Percentiles rank a stretch among this genome's conserved stretches.
These are phyloP conservation scores for Pelmatolapia mariae DNA, from an alignment of 2,113 vertebrate genomes.

Conservation along the genomic window DNA sequence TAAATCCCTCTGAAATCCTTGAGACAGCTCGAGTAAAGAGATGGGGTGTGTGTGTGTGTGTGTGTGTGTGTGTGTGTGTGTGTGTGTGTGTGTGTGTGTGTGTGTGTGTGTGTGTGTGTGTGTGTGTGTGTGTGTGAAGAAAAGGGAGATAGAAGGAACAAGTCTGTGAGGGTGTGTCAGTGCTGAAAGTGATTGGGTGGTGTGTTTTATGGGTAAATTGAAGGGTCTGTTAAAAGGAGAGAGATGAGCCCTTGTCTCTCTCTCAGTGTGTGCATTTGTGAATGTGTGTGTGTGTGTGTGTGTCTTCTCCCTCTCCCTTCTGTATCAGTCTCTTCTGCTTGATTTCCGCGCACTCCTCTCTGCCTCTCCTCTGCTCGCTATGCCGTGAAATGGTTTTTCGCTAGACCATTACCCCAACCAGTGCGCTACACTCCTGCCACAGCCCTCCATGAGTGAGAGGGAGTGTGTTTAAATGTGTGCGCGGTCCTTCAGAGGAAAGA, in stretches of 20 bases:
- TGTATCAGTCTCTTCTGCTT: conserved; percentile 66
- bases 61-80: background rate
- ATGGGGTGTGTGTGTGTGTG: background rate
- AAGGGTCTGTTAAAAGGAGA: conserved; percentile 51
- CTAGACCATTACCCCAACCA: conserved; percentile 70
- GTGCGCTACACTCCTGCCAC: conserved; percentile 20
- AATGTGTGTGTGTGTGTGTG: background rate
- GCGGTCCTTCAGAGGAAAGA: background rate
- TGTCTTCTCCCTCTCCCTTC: background rate
- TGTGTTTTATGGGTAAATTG: conserved; percentile 58
- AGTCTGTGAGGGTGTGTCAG: background rate
- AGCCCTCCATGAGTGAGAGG: background rate
- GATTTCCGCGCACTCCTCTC: conserved; percentile 58
- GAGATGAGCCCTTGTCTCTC: conserved; percentile 23
- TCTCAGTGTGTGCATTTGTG: background rate
- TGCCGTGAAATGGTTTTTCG: conserved; percentile 77
- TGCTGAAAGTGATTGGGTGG: conserved; percentile 12
- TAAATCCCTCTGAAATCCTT: conserved; percentile 31
- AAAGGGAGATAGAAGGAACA: background rate
- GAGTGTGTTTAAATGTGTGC: conserved; percentile 7
- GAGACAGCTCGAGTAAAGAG: conserved; percentile 9
- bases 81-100: too few relatives aligned
- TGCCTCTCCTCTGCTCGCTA: conserved; percentile 66
- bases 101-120: too few relatives aligned
- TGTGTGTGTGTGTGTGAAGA: background rate